Percentiles rank a stretch among this genome's conserved stretches.
These are phyloP conservation scores for Resseliella maxima DNA, from an alignment of 2,888 invertebrate genomes.

Conservation along the genomic window DNA sequence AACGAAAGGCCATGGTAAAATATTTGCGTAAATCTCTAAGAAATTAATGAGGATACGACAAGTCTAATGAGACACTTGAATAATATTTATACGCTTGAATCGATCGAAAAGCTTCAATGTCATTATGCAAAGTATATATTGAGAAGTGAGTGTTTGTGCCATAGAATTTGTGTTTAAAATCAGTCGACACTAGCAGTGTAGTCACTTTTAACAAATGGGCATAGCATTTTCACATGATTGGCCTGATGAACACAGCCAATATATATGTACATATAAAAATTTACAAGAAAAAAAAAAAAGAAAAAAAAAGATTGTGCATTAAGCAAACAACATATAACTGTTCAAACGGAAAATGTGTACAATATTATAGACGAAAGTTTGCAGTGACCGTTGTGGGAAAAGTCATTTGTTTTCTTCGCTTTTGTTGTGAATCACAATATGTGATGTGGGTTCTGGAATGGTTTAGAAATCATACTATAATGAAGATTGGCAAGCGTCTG, in stretches of 20 bases:
- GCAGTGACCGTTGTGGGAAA: no score
- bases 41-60: conserved; percentile 47
- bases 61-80: conserved; percentile 37
- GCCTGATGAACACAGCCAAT: neutral
- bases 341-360: no score
- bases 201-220: neutral
- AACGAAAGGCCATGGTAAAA: neutral
- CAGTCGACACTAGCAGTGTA: neutral
- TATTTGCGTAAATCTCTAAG: neutral
- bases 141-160: neutral
- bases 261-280: neutral
- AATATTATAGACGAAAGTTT: no score
- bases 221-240: neutral
- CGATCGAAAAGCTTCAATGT: neutral
- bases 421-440: neutral
- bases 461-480: no score
- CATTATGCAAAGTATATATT: conserved; percentile 2
- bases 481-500: neutral
- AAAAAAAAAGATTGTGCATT: no score
- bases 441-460: no score
- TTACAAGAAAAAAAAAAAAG: neutral
- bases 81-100: conserved; percentile 7
- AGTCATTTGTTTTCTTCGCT: neutral
- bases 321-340: no score
- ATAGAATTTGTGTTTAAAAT: neutral